Base-by-base conservation (phyloP, 2,797 vertebrate genomes). In the Lepilemur septentrionalis region DNA sequence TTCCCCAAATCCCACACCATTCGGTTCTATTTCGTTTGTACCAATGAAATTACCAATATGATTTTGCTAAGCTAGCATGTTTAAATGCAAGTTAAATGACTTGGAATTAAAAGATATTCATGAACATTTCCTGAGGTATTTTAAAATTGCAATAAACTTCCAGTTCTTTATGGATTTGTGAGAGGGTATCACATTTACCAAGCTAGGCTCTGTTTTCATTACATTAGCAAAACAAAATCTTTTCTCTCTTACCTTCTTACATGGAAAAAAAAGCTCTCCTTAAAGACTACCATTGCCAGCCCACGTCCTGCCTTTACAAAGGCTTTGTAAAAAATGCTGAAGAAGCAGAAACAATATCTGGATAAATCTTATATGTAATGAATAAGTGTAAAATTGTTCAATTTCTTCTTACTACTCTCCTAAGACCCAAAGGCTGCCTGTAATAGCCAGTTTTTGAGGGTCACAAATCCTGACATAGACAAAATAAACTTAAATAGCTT, bases 11-110 rank as follows among this genome's bases (percentile, higher is more conserved):
- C 61, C 81, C 85, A 95, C 32, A 85, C 43, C 57, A 86, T 89
- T 91, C 80, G 55, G 25, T 78, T 88, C 84, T 84, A 70, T 91
- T 75, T 95, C 67, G 72, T 95, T 86, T 86, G 63, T 81, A 91
- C 84, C 75, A 59, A 28, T 43, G 87, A 93, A 93, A 95, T 88
- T 57, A 78, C 84, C 65, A 84, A 13, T 81, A 59, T 23, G 61
- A 80, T 91, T 96, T 95, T 95, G 78, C 81, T 80, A 75, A 73
- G 55, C 63, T 61, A 79, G 67, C 88, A 92, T 92, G 76, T 96
- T 83, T 92, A 92, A 96, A 97, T 91, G 88, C 32, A 91, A 95
- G 92, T 90, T 89, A 95, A 97, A 95, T 97, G 88, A 55, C 57
- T 94, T 86, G 46, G 88, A 96, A 96, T 97, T 96, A 93, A 92